Base-by-base conservation (phyloP, 2,797 vertebrate genomes). In the Schizopygopsis pylzovi region DNA sequence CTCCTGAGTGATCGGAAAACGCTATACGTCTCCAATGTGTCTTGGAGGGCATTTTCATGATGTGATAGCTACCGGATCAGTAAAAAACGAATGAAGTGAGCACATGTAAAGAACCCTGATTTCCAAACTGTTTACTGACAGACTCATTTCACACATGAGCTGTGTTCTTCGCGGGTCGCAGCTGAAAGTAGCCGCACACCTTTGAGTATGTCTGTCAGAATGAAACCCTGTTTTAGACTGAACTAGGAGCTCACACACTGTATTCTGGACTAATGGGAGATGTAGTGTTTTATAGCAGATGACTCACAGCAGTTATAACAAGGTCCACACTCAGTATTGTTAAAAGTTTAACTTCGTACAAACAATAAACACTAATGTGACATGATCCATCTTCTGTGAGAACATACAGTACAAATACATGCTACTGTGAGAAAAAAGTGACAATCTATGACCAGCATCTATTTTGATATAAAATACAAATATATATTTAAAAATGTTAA, bases 141-240 rank as follows among this genome's bases (percentile, higher is more conserved):
- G 65, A 18, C 18, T 78, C 76, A 85, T 85, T 85, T 85, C 83
- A 85, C 76, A 85, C 49, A 56, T 10, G 52, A 61, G 75, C 54
- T 33, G 76, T 71, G 83, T 79, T 85, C 83, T 85, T 71, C 12
- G 39, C 0, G 12, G 83, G 76, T 85, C 65, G 6, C 37, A 9
- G 52, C 75, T 47, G 33, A 79, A 78, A 79, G 47, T 15, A 68
- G 78, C 47, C 8, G 28, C 22, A 28, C 73, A 67, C 45, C 45
- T 68, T n/a, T 45, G n/a, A 72, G 56, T 37, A 56, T 41, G 67
- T 59, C 59, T 84, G 45, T 77, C 59, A 52, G 47, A 54, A 37
- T 5, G 47, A 82, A 73, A 45, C 28, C 41, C 25, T 49, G 49
- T 68, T 78, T 25, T 56, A 28, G n/a, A 43, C 37, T 22, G 4